Base-by-base conservation (phyloP, 1,140 invertebrate genomes). In the Phocides pigmalion region DNA sequence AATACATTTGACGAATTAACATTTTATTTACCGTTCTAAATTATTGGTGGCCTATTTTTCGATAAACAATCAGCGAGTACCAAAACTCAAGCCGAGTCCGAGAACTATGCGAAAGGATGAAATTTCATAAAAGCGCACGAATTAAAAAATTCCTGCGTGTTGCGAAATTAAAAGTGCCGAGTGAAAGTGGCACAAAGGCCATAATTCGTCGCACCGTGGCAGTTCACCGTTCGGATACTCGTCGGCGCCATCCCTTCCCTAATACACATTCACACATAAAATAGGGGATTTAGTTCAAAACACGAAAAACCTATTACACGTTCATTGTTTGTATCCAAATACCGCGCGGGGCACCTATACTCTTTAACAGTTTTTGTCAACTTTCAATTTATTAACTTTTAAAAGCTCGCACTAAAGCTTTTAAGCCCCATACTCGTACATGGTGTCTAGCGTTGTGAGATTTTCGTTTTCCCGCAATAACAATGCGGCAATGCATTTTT, bases 301-400 rank as follows among this genome's bases (percentile, higher is more conserved):
- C 84, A 87, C 77, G 80, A 83, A 90, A 90, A 84, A 87, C 72
- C 84, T 76, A 84, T 89, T 86, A 86, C 76, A 86, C 77, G 61
- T 81, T 80, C 66, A 82, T 82, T 86, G 82, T 87, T 84, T 80
- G 64, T 82, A 80, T 46, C 73, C 73, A 82, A 84, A 86, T 81
- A 76, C 66, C 80, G 76, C 68, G 72, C 71, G 69, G 71, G 82
- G 79, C 76, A 76, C 68, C 68, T 82, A 69, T 65, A 76, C 79
- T 79, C 74, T 74, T 81, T 75, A 84, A 74, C 75, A 71, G 75
- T 82, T 82, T 83, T 83, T 75, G 78, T 84, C 74, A 75, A 77
- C 76, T 79, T 66, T 66, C 82, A 81, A 87, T 85, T 87, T 85
- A 82, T 86, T 87, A 82, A 87, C 84, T 81, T 77, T 82, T 82